Conservation (phyloP, 2,113 vertebrate species). For the Eulemur macaco region DNA sequence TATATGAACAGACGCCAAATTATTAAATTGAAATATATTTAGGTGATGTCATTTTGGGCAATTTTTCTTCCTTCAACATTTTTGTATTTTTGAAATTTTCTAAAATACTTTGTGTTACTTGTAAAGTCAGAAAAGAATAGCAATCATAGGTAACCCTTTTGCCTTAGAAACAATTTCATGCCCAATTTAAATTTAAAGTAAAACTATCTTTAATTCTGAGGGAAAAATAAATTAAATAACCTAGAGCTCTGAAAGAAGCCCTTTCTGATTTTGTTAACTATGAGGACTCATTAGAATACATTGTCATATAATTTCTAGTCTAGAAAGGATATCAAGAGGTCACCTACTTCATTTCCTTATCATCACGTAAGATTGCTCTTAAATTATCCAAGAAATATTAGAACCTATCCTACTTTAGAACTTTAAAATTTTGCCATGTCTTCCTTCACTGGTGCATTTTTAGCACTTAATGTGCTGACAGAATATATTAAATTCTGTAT, state of each 20-base stretch:
- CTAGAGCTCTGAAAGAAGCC: conserved; percentile 34
- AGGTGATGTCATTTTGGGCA: not conserved
- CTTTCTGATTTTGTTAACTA: conserved; percentile 51
- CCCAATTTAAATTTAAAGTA: conserved; percentile 68
- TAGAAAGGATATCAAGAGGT: conserved; percentile 36
- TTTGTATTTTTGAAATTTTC: not conserved
- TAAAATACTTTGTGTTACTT: not conserved
- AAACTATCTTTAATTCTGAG: conserved; percentile 63
- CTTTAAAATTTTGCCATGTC: not conserved
- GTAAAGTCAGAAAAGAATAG: conserved; percentile 8
- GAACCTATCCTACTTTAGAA: conserved; percentile 30
- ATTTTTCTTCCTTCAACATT: not conserved
- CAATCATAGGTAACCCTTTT: conserved; percentile 23
- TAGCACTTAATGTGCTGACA: not conserved
- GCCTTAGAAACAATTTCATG: conserved; percentile 59
- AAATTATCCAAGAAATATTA: conserved; percentile 48
- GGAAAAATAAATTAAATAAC: conserved; percentile 48
- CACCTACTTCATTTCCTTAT: conserved; percentile 53
- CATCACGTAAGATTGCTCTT: conserved; percentile 32
- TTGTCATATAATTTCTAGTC: conserved; percentile 49
- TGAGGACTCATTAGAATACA: conserved; percentile 51
- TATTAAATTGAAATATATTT: not conserved
- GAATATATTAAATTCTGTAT: conserved; percentile 26
- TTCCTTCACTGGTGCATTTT: conserved; percentile 13
- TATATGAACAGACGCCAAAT: not conserved